Percentiles rank a stretch among this genome's conserved stretches.
Conservation (phyloP, 1,140 invertebrate genomes). For the Mizuhopecten yessoensis region DNA sequence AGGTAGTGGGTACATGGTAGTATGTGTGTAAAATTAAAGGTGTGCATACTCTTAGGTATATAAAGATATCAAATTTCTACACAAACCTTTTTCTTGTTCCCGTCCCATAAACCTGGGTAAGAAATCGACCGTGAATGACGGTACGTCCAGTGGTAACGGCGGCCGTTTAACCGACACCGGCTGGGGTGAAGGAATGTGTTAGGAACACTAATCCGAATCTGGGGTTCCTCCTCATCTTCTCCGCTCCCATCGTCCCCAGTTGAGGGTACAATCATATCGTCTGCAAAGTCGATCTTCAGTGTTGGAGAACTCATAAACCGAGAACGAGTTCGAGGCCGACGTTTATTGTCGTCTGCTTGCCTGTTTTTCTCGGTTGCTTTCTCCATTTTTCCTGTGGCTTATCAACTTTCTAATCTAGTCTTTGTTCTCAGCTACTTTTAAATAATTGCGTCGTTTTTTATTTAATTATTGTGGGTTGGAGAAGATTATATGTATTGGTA, state of each 20-base stretch:
- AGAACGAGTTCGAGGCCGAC: neutral
- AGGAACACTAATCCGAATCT: neutral
- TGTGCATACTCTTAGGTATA: neutral
- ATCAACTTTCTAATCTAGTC: no score
- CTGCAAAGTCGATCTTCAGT: slow-evolving; percentile 13
- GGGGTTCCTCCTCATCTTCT: neutral
- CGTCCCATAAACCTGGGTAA: neutral
- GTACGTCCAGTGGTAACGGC: neutral
- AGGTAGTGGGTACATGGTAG: no score
- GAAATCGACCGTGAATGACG: neutral
- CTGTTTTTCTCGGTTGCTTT: neutral
- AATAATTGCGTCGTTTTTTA: no score
- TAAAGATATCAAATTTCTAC: neutral
- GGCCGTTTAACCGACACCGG: neutral
- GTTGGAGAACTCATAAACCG: neutral
- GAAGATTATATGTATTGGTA: no score
- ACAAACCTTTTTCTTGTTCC: slow-evolving; percentile 5
- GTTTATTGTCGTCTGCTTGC: neutral
- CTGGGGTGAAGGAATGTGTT: neutral
- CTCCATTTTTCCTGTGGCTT: neutral
- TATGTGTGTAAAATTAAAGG: no score
- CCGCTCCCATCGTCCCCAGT: neutral
- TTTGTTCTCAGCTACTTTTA: no score
- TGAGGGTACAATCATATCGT: neutral
- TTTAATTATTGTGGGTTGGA: no score